phyloP scores from a whole-genome alignment of 2,797 vertebrate species.

The Smutsia temminckii region DNA sequence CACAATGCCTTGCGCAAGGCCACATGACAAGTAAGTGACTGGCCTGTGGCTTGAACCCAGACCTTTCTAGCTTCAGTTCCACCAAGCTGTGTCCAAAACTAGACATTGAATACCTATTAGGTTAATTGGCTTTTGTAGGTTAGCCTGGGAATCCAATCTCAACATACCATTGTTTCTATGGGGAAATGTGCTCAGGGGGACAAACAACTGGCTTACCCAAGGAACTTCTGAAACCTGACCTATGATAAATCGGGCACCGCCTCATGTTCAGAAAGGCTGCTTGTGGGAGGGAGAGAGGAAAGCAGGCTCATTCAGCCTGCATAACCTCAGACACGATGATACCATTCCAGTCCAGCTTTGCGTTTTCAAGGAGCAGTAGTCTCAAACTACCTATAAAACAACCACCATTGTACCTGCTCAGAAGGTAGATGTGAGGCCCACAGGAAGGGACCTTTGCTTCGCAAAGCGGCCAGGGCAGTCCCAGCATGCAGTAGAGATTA shows the following conservation, averaged over 20 bases:
- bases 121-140: slow-evolving; percentile 16
- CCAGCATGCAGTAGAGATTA: neutral
- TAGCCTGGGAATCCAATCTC: slow-evolving; percentile 27
- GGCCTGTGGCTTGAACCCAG: neutral
- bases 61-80: neutral
- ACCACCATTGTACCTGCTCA: accelerated
- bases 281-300: neutral
- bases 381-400: neutral
- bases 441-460: neutral
- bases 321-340: neutral
- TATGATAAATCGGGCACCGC: neutral
- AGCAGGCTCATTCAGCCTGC: neutral
- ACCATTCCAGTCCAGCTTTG: neutral
- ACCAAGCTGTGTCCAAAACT: neutral
- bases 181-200: slow-evolving; percentile 63
- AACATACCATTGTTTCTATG: slow-evolving; percentile 60
- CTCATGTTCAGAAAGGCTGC: slow-evolving; percentile 28
- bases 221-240: slow-evolving; percentile 62
- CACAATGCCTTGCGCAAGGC: neutral
- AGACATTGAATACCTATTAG: neutral
- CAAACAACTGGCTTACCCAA: slow-evolving; percentile 69
- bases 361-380: neutral
- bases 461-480: neutral
- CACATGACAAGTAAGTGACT: neutral
- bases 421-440: neutral